A percentile compares a stretch with the other conserved stretches of the same genome.
phyloP scores from a whole-genome alignment of 2,888 invertebrate genomes.

The Branchipolynoe longqiensis region DNA sequence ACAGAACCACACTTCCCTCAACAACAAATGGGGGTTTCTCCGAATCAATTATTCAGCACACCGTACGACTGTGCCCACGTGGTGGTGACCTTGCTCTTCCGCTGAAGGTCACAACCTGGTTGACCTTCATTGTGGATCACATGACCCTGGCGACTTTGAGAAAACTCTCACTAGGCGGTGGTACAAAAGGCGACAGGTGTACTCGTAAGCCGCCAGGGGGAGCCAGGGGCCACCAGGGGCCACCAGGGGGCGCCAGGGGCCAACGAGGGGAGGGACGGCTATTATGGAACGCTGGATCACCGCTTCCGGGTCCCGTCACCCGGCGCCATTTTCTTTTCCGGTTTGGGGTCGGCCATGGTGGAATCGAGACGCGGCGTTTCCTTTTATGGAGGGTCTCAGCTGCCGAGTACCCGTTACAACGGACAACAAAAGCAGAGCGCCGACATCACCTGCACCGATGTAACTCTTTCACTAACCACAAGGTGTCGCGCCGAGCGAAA shows the following conservation, averaged over 20 bases:
- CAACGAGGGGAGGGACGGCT: too few species aligned
- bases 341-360: not conserved
- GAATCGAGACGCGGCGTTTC: not conserved
- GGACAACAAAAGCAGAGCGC: constrained; percentile 34
- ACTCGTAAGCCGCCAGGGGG: not conserved
- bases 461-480: constrained; percentile 6
- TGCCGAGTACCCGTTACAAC: constrained; percentile 20
- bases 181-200: constrained; percentile 38
- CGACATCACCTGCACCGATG: constrained; percentile 28
- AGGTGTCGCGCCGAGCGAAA: constrained; percentile 20
- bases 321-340: not conserved
- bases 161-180: constrained; percentile 3
- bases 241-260: too few species aligned
- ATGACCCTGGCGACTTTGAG: constrained; percentile 19
- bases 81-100: not conserved
- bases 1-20: too few species aligned
- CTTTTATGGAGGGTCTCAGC: constrained; percentile 38
- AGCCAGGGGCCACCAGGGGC: too few species aligned
- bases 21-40: too few species aligned
- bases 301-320: not conserved
- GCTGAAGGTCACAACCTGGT: not conserved
- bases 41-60: too few species aligned
- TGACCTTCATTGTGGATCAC: constrained; percentile 14
- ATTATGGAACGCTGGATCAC: constrained; percentile 33
- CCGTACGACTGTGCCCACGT: too few species aligned